Conservation (phyloP, 1,140 invertebrate genomes). For the Drosophila athabasca region DNA sequence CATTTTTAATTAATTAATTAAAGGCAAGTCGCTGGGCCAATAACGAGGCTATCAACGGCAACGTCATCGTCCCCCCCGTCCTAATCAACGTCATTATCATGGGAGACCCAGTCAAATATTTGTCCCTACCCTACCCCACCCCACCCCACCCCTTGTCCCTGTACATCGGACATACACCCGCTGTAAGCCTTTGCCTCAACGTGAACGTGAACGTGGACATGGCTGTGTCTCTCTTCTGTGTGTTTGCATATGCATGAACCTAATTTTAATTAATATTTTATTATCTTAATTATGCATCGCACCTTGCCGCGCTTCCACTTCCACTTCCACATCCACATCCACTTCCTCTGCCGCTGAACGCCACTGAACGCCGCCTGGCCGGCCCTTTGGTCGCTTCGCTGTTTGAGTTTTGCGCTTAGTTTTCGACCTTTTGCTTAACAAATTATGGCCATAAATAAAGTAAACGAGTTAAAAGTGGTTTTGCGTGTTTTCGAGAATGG, state of each 20-base stretch:
- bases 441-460: constrained; percentile 83
- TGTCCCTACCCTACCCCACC: constrained; percentile 28
- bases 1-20: constrained; percentile 83
- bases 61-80: constrained; percentile 31
- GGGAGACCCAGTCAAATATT: constrained; percentile 62
- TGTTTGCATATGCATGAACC: constrained; percentile 81
- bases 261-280: constrained; percentile 83
- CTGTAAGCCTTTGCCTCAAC: too few species aligned
- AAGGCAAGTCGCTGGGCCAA: constrained; percentile 65
- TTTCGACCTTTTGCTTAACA: constrained; percentile 80
- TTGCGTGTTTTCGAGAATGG: constrained; percentile 72
- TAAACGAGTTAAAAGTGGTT: constrained; percentile 85
- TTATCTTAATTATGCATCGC: constrained; percentile 83
- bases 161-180: too few species aligned
- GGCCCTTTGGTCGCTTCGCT: constrained; percentile 53
- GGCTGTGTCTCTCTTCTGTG: constrained; percentile 1
- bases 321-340: constrained; percentile 1
- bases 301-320: constrained; percentile 58
- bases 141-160: constrained; percentile 19
- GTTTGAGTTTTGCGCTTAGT: constrained; percentile 57
- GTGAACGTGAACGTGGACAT: too few species aligned
- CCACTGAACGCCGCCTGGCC: not conserved
- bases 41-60: constrained; percentile 77
- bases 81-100: constrained; percentile 74
- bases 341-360: too few species aligned